Evolutionary conservation across 2,113 vertebrate genomes (phyloP), one percentile per base, ranked within the genome.

Genomic region (Beaufortia kweichowensis): DNA sequence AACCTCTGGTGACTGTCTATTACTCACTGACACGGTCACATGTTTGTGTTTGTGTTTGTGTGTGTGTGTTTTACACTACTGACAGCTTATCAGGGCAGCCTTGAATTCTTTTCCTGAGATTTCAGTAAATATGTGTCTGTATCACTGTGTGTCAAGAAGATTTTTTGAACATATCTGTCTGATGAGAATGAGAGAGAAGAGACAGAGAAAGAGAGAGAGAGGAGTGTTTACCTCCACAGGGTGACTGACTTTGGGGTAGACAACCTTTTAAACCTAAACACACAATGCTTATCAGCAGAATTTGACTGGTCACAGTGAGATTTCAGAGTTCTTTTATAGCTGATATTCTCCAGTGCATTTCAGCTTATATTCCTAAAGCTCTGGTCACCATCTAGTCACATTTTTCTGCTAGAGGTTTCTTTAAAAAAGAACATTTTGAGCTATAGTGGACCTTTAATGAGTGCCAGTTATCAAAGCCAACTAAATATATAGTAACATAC

Each of bases 191-290:
- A 39, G 35, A 9, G 7, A 21, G n/a, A 21, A 15, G 43, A 46
- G 43, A 35, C 3, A 26, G 23, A 68, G 6, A 15, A 29, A 26
- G 59, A 14, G 8, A 10, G 6, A 6, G 64, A 65, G 17, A 1
- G 23, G 14, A 43, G 26, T 59, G 69, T 72, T 72, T 29, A 29
- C 33, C 55, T 60, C 55, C 11, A 60, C 21, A 46, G 35, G 71
- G 71, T 74, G 71, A 74, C 71, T 61, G 71, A 74, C 71, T 61
- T 57, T 31, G 6, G 35, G 71, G 71, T 74, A 29, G 26, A 46
- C 23, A 48, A 73, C 39, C 57, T 48, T 73, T 73, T 46, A 61
- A 61, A 61, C 39, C 19, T 3, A 74, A 43, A 26, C 11, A 35
- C 53, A 60, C 39, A 61, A 24, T 7, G 26, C 39, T 74, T 48